These are phyloP conservation scores for Phyto melanocephala DNA, from an alignment of 2,888 invertebrate genomes.

Conservation along the genomic window DNA sequence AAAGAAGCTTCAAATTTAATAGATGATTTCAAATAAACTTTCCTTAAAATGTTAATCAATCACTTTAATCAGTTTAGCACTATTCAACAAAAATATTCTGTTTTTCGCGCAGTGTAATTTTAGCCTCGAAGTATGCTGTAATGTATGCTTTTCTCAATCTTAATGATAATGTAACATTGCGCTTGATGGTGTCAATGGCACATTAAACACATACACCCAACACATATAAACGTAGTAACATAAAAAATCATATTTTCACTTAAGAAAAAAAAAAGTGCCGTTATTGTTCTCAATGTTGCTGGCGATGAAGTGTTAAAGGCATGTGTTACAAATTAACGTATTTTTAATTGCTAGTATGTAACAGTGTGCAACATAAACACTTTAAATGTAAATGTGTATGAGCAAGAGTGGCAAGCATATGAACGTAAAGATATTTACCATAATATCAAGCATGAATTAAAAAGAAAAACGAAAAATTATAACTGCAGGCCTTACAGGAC, in stretches of 20 bases:
- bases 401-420: too few species aligned
- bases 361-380: background rate
- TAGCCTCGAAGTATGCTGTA: slow-evolving; percentile 43
- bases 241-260: slow-evolving; percentile 42
- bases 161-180: slow-evolving; percentile 44
- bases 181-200: slow-evolving; percentile 52
- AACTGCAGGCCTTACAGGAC: slow-evolving; percentile 1
- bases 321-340: slow-evolving; percentile 68
- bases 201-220: slow-evolving; percentile 25
- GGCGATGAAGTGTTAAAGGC: slow-evolving; percentile 66
- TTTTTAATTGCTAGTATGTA: slow-evolving; percentile 60
- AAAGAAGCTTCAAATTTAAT: too few species aligned
- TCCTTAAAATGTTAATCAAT: too few species aligned
- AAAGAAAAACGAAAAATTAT: background rate
- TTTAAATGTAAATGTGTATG: background rate
- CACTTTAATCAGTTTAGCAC: too few species aligned
- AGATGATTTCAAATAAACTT: too few species aligned
- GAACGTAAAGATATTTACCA: background rate
- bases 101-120: slow-evolving; percentile 16
- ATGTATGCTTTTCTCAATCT: slow-evolving; percentile 8
- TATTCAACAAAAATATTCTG: too few species aligned
- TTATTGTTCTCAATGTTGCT: slow-evolving; percentile 22
- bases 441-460: slow-evolving; percentile 18
- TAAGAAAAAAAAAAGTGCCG: background rate
- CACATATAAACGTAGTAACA: background rate